A percentile compares a stretch with the other conserved stretches of the same genome.
These are phyloP conservation scores for Mastomys coucha DNA, from an alignment of 2,113 vertebrate species.

Conservation along the genomic window DNA sequence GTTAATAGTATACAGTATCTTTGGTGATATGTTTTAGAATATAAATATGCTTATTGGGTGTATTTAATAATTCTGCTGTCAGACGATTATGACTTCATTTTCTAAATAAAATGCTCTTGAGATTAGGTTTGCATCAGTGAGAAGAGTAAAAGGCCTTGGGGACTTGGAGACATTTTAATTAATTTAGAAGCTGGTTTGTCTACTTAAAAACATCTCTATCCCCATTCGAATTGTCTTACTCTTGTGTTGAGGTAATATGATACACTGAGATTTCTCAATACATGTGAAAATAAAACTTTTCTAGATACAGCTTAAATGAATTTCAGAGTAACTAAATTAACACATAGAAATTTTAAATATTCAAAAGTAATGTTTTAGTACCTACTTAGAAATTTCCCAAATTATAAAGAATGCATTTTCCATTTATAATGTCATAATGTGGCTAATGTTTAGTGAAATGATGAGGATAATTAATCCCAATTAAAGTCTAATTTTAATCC, in stretches of 20 bases:
- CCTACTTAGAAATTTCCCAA: not conserved
- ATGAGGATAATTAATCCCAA: not conserved
- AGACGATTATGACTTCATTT: conserved; percentile 48
- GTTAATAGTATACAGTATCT: not conserved
- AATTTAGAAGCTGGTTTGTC: conserved; percentile 32
- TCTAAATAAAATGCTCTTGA: conserved; percentile 53
- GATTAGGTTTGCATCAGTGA: not conserved
- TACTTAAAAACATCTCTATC: not conserved
- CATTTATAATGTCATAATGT: not conserved
- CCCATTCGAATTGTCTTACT: conserved; percentile 46
- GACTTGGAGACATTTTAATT: conserved; percentile 51
- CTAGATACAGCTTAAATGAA: not conserved
- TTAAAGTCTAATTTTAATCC: not conserved
- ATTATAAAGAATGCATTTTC: not conserved
- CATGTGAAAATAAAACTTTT: not conserved
- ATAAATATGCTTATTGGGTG: not conserved
- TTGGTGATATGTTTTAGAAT: not conserved
- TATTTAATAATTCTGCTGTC: conserved; percentile 43
- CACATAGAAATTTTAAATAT: not conserved
- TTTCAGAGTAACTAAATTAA: conserved; percentile 24
- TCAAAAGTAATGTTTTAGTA: conserved; percentile 14
- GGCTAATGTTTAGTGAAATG: conserved; percentile 1
- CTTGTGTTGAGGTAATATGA: conserved; percentile 1
- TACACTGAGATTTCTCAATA: conserved; percentile 10
- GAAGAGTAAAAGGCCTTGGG: conserved; percentile 24